Conservation (phyloP, 2,797 vertebrate genomes). For the Sebastiscus albofasciatus region DNA sequence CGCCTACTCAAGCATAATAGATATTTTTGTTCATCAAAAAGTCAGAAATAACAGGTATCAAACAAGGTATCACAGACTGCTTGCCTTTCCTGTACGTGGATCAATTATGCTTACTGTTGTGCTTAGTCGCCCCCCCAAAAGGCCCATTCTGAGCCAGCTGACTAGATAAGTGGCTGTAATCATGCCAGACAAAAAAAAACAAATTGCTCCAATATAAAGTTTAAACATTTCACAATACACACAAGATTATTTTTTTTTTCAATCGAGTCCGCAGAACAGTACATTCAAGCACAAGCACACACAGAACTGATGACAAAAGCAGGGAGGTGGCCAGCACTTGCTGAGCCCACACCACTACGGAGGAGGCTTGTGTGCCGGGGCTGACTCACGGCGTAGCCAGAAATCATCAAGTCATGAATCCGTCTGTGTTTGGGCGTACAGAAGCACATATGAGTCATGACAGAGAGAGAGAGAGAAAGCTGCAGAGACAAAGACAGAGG, state of each 20-base stretch:
- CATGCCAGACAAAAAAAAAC: neutral
- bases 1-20: neutral
- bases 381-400: constrained; percentile 73
- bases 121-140: neutral
- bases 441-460: constrained; percentile 76
- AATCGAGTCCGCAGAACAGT: constrained; percentile 26
- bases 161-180: neutral
- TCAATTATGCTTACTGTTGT: neutral
- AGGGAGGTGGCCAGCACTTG: constrained; percentile 52
- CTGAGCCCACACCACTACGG: constrained; percentile 71
- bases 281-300: constrained; percentile 24
- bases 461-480: neutral
- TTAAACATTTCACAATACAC: neutral
- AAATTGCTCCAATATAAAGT: neutral
- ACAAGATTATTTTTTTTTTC: neutral
- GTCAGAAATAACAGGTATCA: neutral
- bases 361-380: constrained; percentile 67
- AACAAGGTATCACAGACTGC: neutral
- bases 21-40: neutral
- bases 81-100: neutral
- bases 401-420: constrained; percentile 80
- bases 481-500: constrained; percentile 37
- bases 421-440: constrained; percentile 71
- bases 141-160: neutral
- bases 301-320: constrained; percentile 61